Base-by-base conservation (phyloP, 1,140 invertebrate species). In the Heliothis subflexa region DNA sequence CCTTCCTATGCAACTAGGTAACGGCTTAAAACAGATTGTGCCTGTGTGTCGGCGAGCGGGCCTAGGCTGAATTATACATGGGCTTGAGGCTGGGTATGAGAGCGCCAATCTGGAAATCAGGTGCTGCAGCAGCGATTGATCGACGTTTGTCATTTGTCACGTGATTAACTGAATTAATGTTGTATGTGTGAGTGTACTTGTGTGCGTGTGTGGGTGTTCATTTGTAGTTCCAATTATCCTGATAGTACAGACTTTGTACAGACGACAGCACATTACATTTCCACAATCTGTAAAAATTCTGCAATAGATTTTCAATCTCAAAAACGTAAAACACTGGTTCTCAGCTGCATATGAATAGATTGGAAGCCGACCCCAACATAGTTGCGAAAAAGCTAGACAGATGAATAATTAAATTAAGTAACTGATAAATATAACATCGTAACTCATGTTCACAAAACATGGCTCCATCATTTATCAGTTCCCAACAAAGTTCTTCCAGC, bases 101-200 rank as follows among this genome's bases (percentile, higher is more conserved):
- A 33, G n/a, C n/a, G n/a, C 61, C 33, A 64, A 64, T 64, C 61
- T 64, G 61, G 14, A n/a, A 64, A 64, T 45, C 61, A 47, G 61
- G 45, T 61, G 61, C 61, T 16, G n/a, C 18, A 11, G 61, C n/a
- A 16, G 16, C n/a, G 16, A 45, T n/a, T n/a, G 61, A 12, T n/a
- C 0, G 33, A 16, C 40, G 59, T 62, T 28, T 62, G 13, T 33
- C 14, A 11, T 45, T 33, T 64, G 14, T 64, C n/a, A 9, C 9
- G 33, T 2, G 14, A 11, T 64, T 57, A 3, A 16, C 21, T n/a
- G 5, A 52, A 14, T 40, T 7, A 40, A 40, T 40, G 9, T 40
- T 40, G 0, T 9, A 40, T 40, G 33, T 40, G 33, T 40, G 33
- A 1, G 33, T 33, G 33, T 25, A n/a, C n/a, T 40, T 28, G 28